Evolutionary conservation across 2,888 invertebrate genomes (phyloP).

Genomic region (Cybosia mesomella): DNA sequence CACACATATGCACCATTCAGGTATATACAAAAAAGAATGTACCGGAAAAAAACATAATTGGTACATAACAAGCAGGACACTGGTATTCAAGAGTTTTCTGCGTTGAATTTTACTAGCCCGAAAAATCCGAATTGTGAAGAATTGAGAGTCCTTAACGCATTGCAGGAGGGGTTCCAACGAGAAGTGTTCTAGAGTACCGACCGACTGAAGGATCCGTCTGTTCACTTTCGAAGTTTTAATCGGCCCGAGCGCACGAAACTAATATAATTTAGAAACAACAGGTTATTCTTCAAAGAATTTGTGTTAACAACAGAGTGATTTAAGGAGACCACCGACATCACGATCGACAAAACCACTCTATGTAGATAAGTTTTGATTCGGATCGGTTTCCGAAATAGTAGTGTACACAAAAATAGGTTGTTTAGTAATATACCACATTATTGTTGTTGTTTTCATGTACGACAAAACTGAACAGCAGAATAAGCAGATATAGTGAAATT

Average conservation of each 20-base stretch:
- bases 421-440: neutral
- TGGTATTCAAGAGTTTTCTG: conserved; percentile 57
- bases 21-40: neutral
- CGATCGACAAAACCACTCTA: too few relatives aligned
- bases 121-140: conserved; percentile 73
- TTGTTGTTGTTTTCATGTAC: neutral
- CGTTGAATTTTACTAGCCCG: conserved; percentile 69
- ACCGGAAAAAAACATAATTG: conserved; percentile 9
- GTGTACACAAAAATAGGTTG: too few relatives aligned
- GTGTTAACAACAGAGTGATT: too few relatives aligned
- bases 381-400: neutral
- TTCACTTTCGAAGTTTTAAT: conserved; percentile 63
- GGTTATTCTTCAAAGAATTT: neutral
- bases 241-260: conserved; percentile 39
- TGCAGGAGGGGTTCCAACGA: conserved; percentile 72
- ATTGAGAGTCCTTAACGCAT: conserved; percentile 67
- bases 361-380: too few relatives aligned
- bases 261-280: neutral
- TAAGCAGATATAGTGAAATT: neutral
- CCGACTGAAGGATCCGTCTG: conserved; percentile 53
- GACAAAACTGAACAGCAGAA: neutral
- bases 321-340: too few relatives aligned
- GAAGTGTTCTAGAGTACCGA: conserved; percentile 54
- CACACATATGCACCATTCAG: neutral
- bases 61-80: conserved; percentile 61